These are phyloP conservation scores for Petrocephalus sullivani DNA, from an alignment of 2,797 vertebrate species.

Conservation along the genomic window DNA sequence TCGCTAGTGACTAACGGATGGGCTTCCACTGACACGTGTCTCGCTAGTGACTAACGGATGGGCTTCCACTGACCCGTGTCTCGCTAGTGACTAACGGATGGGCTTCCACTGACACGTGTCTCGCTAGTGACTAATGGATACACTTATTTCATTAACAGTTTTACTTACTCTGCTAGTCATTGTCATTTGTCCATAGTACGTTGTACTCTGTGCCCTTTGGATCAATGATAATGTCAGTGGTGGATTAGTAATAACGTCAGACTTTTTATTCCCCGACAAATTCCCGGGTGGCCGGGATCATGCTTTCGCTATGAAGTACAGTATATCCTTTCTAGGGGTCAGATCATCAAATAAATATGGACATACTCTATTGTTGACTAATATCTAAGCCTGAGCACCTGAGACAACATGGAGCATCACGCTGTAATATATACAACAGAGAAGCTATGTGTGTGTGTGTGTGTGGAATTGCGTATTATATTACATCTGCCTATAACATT, in stretches of 20 bases:
- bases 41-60: neutral
- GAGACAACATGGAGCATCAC: neutral
- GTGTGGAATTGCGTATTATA: neutral
- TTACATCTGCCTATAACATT: neutral
- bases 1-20: no score
- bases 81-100: neutral
- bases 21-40: neutral
- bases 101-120: no score
- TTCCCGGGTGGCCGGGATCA: neutral
- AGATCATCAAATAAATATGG: neutral
- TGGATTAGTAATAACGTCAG: neutral
- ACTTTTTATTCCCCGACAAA: neutral
- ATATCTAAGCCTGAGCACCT: no score
- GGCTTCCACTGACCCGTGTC: no score
- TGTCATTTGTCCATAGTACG: neutral
- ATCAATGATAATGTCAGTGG: neutral
- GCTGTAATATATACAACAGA: neutral
- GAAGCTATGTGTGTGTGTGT: neutral
- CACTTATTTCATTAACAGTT: neutral
- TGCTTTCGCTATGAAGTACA: neutral
- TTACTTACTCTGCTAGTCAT: neutral
- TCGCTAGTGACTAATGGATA: neutral
- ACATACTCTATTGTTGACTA: neutral
- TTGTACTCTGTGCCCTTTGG: neutral
- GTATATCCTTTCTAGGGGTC: neutral